Conservation (phyloP, 2,797 vertebrate genomes). For the Neopelma chrysocephalum region DNA sequence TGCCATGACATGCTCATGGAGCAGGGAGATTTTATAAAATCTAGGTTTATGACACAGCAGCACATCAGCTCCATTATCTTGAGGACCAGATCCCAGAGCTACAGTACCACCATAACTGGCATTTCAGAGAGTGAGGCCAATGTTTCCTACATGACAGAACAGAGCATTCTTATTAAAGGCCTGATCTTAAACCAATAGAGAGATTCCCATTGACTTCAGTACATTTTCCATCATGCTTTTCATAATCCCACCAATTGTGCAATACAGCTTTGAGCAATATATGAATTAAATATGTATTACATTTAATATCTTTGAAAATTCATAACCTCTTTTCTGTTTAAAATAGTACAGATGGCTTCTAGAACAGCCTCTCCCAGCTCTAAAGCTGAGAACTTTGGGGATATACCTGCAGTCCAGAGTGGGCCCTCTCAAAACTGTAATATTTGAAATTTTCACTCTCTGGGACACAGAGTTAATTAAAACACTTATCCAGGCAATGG, state of each 20-base stretch:
- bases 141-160: background rate
- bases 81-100: background rate
- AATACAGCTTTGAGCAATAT: background rate
- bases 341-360: background rate
- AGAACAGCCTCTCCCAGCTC: background rate
- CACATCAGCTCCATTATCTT: background rate
- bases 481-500: background rate
- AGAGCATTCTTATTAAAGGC: background rate
- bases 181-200: background rate
- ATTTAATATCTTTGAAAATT: background rate
- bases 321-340: background rate
- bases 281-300: background rate
- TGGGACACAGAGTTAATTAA: background rate
- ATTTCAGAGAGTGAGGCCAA: background rate
- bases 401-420: background rate
- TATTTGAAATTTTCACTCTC: background rate
- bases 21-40: background rate
- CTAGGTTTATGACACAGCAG: background rate
- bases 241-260: background rate
- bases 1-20: background rate
- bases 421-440: background rate
- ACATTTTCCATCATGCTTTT: background rate
- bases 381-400: background rate
- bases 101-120: background rate
- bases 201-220: background rate